A percentile compares a stretch with the other conserved stretches of the same genome.
Evolutionary conservation across 2,113 vertebrate species (phyloP).

Genomic region (Diphyllodes magnificus): DNA sequence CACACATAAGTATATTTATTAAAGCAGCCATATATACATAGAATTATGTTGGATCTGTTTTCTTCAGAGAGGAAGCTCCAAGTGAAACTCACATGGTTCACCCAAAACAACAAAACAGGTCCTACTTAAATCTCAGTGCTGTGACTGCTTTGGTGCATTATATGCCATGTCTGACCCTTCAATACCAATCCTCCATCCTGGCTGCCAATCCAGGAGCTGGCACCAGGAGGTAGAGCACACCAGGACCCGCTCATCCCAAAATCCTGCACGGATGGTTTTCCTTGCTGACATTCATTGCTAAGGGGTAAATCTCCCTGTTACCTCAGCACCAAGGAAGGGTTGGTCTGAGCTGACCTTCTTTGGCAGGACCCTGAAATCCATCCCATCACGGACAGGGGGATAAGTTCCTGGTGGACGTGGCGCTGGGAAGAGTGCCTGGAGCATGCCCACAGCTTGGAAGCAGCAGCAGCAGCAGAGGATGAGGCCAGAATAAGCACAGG

Average conservation of each 20-base stretch:
- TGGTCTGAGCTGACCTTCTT: not conserved
- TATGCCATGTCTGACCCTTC: not conserved
- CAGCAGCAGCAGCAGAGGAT: not conserved
- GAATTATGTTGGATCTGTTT: not conserved
- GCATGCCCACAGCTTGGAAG: not conserved
- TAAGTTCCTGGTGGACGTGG: not conserved
- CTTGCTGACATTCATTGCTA: not conserved
- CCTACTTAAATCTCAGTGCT: not conserved
- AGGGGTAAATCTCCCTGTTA: not conserved
- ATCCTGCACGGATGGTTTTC: not conserved
- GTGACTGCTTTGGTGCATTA: not conserved
- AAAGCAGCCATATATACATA: not conserved
- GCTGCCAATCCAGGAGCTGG: not conserved
- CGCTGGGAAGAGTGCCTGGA: not conserved
- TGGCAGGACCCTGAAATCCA: not conserved
- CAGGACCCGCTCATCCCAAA: not conserved
- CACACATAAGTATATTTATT: not conserved
- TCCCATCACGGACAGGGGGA: not conserved
- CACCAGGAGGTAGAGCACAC: not conserved
- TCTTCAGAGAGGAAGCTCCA: not conserved
- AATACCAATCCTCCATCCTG: not conserved
- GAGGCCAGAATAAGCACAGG: slow-evolving; percentile 52
- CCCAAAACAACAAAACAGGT: not conserved
- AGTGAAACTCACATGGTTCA: not conserved
- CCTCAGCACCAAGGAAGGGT: not conserved